These are phyloP conservation scores for Martes martes DNA, from an alignment of 2,113 vertebrate species.

Conservation along the genomic window DNA sequence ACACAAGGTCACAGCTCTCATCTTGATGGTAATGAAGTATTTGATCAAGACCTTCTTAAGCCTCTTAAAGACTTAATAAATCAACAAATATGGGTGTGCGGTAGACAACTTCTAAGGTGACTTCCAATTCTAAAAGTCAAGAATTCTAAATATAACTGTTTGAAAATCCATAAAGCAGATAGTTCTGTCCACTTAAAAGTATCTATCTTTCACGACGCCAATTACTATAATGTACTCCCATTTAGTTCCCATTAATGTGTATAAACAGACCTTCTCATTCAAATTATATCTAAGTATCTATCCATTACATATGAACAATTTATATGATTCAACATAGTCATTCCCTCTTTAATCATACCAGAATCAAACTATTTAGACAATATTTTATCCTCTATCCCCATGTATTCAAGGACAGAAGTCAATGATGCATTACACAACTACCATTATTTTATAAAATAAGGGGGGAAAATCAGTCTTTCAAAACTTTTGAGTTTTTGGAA, in stretches of 20 bases:
- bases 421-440: background rate
- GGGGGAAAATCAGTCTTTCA: background rate
- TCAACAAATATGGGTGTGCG: background rate
- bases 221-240: background rate
- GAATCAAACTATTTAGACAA: background rate
- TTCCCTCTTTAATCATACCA: background rate
- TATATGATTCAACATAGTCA: background rate
- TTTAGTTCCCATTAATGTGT: background rate
- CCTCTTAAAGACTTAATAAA: background rate
- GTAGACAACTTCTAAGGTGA: background rate
- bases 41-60: background rate
- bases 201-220: background rate
- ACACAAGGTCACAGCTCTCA: background rate
- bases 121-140: background rate
- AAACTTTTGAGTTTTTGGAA: background rate
- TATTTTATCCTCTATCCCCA: background rate
- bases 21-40: background rate
- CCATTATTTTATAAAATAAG: background rate
- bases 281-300: background rate
- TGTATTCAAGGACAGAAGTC: background rate
- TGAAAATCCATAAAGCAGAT: conserved; percentile 24
- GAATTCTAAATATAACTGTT: conserved; percentile 13
- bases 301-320: background rate
- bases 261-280: background rate
- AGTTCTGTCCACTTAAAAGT: background rate